phyloP scores from a whole-genome alignment of 2,888 invertebrate species.

The Bembecia ichneumoniformis region DNA sequence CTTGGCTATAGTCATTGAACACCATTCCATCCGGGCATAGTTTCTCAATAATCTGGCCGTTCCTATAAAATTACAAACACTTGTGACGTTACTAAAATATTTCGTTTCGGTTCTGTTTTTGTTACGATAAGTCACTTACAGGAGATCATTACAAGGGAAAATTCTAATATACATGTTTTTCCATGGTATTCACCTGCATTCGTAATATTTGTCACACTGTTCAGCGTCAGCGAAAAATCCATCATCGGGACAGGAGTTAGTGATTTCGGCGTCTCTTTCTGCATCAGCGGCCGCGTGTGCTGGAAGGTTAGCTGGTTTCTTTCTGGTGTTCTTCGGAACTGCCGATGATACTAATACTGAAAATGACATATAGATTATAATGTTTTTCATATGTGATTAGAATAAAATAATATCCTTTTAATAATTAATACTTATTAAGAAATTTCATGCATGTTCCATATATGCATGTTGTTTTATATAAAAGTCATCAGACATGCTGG shows the following conservation, averaged over 20 bases:
- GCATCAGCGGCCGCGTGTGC: conserved; percentile 28
- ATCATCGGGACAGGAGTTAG: conserved; percentile 83
- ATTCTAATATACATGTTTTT: conserved; percentile 1
- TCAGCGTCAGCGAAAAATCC: conserved; percentile 89
- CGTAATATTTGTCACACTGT: conserved; percentile 91
- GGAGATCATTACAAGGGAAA: conserved; percentile 5
- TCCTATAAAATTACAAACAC: conserved; percentile 49
- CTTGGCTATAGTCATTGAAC: conserved; percentile 87
- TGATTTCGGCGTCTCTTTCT: conserved; percentile 68
- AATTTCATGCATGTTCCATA: too few species aligned
- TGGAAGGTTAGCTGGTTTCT: conserved; percentile 45
- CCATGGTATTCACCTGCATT: conserved; percentile 74
- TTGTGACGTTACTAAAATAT: background rate
- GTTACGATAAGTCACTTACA: background rate
- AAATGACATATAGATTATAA: background rate
- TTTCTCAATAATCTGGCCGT: conserved; percentile 81
- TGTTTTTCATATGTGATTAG: background rate
- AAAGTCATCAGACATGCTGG: too few species aligned
- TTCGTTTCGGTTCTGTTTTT: background rate
- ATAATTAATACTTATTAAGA: too few species aligned
- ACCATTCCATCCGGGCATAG: conserved; percentile 92
- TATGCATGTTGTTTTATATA: too few species aligned
- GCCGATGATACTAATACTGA: conserved; percentile 52
- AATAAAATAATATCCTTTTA: background rate
- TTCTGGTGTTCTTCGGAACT: conserved; percentile 33